Evolutionary conservation across 2,797 vertebrate species (phyloP).

Genomic region (Tachyglossus aculeatus): DNA sequence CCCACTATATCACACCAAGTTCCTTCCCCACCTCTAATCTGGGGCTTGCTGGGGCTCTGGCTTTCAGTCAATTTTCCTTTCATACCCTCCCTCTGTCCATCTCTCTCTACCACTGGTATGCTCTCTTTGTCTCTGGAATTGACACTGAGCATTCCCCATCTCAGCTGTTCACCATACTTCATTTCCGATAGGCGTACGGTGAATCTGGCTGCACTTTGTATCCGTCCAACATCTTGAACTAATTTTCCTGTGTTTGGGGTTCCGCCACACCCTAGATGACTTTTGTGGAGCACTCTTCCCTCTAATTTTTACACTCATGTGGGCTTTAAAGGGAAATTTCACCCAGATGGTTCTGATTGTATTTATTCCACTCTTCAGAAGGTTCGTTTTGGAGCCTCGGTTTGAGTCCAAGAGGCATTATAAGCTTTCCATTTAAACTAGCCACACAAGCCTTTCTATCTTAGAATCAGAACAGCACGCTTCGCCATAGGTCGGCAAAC

Average conservation of each 20-base stretch:
- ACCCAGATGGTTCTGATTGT: constrained; percentile 53
- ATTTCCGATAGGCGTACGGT: constrained; percentile 53
- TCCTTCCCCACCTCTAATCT: not conserved
- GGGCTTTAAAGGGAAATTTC: constrained; percentile 37
- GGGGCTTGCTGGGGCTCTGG: not conserved
- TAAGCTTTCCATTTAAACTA: not conserved
- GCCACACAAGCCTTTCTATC: not conserved
- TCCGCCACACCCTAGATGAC: constrained; percentile 48
- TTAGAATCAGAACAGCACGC: constrained; percentile 5
- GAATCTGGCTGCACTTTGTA: constrained; percentile 12
- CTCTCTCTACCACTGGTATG: constrained; percentile 35
- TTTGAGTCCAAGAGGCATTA: constrained; percentile 21
- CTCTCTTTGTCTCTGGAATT: constrained; percentile 45
- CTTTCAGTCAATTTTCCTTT: not conserved
- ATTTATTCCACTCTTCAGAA: constrained; percentile 37
- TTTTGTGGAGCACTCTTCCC: constrained; percentile 47
- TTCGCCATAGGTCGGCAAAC: not conserved
- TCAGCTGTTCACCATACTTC: constrained; percentile 23
- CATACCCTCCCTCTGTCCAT: not conserved
- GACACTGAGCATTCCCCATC: constrained; percentile 36
- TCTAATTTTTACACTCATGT: constrained; percentile 46
- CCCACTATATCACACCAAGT: not conserved
- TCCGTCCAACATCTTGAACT: constrained; percentile 60
- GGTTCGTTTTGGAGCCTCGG: constrained; percentile 35
- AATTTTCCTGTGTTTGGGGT: constrained; percentile 46